phyloP scores from a whole-genome alignment of 2,888 invertebrate species.

The Ornithoptera priamus region DNA sequence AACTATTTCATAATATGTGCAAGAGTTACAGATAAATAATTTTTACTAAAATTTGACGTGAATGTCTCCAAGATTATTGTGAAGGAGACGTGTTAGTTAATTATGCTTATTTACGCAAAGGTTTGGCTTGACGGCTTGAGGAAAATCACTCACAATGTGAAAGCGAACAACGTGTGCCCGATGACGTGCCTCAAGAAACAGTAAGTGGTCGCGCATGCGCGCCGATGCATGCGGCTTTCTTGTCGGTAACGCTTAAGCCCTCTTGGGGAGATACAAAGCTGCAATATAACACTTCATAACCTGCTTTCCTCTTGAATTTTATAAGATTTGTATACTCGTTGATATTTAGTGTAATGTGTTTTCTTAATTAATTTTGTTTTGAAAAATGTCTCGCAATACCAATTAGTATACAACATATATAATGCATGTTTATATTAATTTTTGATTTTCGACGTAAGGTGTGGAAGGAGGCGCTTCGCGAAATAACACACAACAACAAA shows the following conservation, averaged over 20 bases:
- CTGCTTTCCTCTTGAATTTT: neutral
- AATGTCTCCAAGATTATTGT: too few species aligned
- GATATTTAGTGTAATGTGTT: neutral
- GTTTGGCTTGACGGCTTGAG: conserved; percentile 97
- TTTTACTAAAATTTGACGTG: too few species aligned
- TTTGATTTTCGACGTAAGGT: conserved; percentile 81
- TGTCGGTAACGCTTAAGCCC: conserved; percentile 4
- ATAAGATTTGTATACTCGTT: neutral
- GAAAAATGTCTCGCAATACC: neutral
- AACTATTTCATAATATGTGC: too few species aligned
- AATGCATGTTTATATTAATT: conserved; percentile 41
- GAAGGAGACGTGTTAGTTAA: neutral
- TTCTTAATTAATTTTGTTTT: too few species aligned
- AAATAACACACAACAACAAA: conserved; percentile 97
- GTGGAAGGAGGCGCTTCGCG: conserved; percentile 95
- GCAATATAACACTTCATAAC: neutral
- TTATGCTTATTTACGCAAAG: conserved; percentile 73
- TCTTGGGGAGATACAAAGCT: neutral
- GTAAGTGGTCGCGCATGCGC: conserved; percentile 82
- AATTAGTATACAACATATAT: conserved; percentile 6
- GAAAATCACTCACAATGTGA: conserved; percentile 98
- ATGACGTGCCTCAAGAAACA: conserved; percentile 99
- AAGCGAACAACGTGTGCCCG: conserved; percentile 99
- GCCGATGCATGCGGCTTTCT: conserved; percentile 44
- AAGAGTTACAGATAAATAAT: too few species aligned